phyloP scores from a whole-genome alignment of 2,888 invertebrate genomes.

The Unio pictorum region DNA sequence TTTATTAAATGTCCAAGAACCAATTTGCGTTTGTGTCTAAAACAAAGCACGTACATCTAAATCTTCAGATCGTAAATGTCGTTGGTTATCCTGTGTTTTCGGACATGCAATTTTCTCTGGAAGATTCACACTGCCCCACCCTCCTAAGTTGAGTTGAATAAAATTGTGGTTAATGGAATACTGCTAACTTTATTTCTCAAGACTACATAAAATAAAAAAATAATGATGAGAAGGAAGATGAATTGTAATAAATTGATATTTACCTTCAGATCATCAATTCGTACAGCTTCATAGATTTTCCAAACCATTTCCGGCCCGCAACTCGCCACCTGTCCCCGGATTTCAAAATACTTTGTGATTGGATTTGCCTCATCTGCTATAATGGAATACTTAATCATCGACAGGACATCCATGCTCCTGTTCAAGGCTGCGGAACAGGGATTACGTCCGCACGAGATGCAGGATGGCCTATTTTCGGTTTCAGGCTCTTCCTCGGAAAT shows the following conservation, averaged over 20 bases:
- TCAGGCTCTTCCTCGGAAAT: background rate
- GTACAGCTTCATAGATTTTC: constrained; percentile 91
- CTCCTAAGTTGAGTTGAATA: too few species aligned
- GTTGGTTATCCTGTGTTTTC: too few species aligned
- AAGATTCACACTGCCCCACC: too few species aligned
- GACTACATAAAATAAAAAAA: background rate
- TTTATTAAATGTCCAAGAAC: too few species aligned
- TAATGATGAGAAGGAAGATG: background rate
- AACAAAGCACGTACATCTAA: too few species aligned
- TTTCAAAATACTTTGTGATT: constrained; percentile 88
- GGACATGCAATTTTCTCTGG: background rate
- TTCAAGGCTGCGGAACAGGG: constrained; percentile 15
- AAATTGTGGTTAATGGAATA: too few species aligned
- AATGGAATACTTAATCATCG: constrained; percentile 62
- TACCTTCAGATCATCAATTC: constrained; percentile 92
- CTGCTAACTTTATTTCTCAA: background rate
- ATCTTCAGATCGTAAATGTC: too few species aligned
- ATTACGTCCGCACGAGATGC: constrained; percentile 2
- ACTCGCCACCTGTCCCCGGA: constrained; percentile 85
- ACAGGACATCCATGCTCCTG: constrained; percentile 63
- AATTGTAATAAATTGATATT: constrained; percentile 59
- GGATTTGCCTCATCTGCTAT: constrained; percentile 75
- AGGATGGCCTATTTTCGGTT: constrained; percentile 1
- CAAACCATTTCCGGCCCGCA: constrained; percentile 92
- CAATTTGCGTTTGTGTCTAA: too few species aligned